Evolutionary conservation across 2,113 vertebrate species (phyloP).

Genomic region (Triplophysa siluroides): DNA sequence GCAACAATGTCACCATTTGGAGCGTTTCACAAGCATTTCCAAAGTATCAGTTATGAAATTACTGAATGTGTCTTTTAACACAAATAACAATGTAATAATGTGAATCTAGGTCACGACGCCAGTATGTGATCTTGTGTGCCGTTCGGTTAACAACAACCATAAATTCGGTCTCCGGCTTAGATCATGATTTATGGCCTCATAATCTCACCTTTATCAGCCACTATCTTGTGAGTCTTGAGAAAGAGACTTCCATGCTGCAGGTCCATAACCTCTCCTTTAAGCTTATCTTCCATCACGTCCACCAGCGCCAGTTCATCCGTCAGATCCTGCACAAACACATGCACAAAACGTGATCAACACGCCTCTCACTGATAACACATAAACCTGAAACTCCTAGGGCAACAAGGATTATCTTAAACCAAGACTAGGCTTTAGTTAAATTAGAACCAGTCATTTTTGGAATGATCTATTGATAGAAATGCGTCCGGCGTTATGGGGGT

Average conservation of each 20-base stretch:
- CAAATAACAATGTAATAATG: background rate
- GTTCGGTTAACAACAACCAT: background rate
- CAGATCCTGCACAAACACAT: constrained; percentile 79
- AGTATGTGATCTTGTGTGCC: background rate
- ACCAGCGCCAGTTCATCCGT: constrained; percentile 94
- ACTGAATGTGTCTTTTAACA: background rate
- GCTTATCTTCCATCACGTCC: constrained; percentile 96
- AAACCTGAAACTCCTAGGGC: too few species aligned
- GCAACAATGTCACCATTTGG: background rate
- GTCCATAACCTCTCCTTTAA: constrained; percentile 96
- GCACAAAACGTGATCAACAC: background rate
- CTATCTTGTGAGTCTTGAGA: constrained; percentile 93
- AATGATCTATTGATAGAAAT: too few species aligned
- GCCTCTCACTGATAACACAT: background rate
- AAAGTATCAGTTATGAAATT: background rate
- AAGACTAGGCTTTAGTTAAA: too few species aligned
- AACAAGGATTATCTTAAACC: too few species aligned
- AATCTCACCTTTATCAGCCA: constrained; percentile 89
- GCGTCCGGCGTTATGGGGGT: too few species aligned
- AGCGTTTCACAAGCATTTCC: too few species aligned
- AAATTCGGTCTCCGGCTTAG: background rate
- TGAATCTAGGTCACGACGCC: background rate
- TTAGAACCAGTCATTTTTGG: too few species aligned
- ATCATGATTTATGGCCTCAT: background rate
- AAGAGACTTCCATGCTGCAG: constrained; percentile 97